A percentile compares a stretch with the other conserved stretches of the same genome.
Evolutionary conservation across 2,113 vertebrate species (phyloP).

Genomic region (Aleadryas rufinucha): DNA sequence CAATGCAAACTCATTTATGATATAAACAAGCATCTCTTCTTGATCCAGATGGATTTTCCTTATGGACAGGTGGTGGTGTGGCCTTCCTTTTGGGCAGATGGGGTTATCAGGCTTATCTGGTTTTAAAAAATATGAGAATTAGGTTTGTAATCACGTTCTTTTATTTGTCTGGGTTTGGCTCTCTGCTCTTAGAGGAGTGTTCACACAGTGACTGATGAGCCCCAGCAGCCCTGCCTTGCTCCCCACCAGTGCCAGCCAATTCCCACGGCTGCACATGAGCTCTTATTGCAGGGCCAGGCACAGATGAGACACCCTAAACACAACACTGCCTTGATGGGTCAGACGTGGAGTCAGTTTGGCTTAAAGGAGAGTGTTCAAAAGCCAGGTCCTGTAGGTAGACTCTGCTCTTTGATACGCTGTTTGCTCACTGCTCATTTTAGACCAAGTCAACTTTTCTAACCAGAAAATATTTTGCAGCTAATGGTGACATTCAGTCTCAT

Average conservation of each 20-base stretch:
- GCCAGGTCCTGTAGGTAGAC: background rate
- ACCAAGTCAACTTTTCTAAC: background rate
- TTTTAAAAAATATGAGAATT: background rate
- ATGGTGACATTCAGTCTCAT: rapidly evolving
- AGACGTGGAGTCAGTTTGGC: background rate
- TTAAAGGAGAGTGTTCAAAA: background rate
- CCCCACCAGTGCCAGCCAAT: background rate
- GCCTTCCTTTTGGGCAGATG: background rate
- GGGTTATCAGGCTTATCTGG: background rate
- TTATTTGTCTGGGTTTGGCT: background rate
- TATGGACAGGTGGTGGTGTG: background rate
- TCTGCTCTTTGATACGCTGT: background rate
- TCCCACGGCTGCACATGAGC: rapidly evolving
- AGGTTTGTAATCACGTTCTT: background rate
- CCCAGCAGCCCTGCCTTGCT: background rate
- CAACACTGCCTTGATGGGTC: background rate
- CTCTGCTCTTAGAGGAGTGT: background rate
- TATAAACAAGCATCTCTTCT: background rate
- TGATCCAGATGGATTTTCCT: background rate
- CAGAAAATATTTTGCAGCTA: background rate
- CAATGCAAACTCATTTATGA: background rate
- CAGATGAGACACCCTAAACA: background rate
- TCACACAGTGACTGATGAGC: background rate
- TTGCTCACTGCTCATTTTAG: background rate
- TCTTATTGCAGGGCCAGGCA: background rate